phyloP scores from a whole-genome alignment of 2,888 invertebrate species.

The Drosophila seclusa region DNA sequence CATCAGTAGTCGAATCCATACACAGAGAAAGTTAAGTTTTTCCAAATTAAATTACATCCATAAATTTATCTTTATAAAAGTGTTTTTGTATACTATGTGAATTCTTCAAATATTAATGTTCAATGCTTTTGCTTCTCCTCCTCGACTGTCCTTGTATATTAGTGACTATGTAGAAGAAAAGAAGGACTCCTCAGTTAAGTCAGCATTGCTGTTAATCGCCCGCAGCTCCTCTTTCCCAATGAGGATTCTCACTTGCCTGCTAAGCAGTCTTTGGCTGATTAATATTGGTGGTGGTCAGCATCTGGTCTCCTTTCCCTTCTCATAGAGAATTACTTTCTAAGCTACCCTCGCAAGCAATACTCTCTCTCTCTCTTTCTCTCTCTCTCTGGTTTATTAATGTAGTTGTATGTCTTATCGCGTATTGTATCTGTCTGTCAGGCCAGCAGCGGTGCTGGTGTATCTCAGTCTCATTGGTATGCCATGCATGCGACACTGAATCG shows the following conservation, averaged over 20 bases:
- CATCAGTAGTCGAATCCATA: not conserved
- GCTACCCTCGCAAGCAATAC: constrained; percentile 22
- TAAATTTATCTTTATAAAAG: too few relatives aligned
- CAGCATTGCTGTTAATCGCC: not conserved
- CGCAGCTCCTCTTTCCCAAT: not conserved
- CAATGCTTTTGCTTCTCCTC: not conserved
- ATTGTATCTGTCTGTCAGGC: constrained; percentile 44
- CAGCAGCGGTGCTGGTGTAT: constrained; percentile 24
- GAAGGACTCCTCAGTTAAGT: not conserved
- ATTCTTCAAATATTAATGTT: too few relatives aligned
- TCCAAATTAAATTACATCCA: not conserved
- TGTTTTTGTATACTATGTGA: too few relatives aligned
- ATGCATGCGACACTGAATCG: constrained; percentile 42
- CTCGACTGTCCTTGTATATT: not conserved
- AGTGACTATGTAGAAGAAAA: not conserved
- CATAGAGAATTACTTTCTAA: not conserved
- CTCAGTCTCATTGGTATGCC: constrained; percentile 68
- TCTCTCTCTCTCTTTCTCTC: not conserved
- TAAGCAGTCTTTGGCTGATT: not conserved
- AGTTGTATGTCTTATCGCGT: constrained; percentile 38
- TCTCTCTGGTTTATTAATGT: constrained; percentile 36
- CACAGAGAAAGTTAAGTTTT: not conserved
- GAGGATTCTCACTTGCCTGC: not conserved
- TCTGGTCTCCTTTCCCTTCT: not conserved
- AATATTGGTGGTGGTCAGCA: not conserved